Conservation (phyloP, 2,113 vertebrate species). For the Brachypodius melanocephalos region DNA sequence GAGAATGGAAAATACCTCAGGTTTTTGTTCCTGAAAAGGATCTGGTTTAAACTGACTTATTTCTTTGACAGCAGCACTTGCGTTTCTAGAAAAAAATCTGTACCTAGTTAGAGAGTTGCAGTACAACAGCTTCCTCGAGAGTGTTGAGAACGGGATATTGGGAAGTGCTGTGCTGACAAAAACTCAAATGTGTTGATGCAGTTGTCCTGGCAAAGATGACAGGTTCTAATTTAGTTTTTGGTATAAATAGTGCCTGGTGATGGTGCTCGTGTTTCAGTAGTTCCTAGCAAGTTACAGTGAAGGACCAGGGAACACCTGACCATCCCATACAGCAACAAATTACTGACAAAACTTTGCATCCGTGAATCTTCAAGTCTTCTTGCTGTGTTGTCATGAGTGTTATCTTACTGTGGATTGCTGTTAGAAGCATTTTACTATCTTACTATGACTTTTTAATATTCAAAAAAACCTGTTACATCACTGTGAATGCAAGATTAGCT, state of each 20-base stretch:
- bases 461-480: background rate
- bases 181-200: background rate
- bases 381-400: fast-evolving
- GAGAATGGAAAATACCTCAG: background rate
- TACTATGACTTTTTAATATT: background rate
- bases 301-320: background rate
- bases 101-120: background rate
- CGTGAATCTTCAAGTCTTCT: background rate
- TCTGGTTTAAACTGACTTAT: background rate
- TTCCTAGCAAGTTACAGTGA: background rate
- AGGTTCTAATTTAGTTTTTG: background rate
- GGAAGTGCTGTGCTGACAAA: background rate
- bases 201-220: background rate
- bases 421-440: background rate
- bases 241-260: background rate
- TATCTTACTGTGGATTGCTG: background rate
- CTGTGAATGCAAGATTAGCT: background rate
- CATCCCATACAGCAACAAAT: background rate
- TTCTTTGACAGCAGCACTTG: background rate
- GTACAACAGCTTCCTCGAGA: background rate
- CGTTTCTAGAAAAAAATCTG: background rate
- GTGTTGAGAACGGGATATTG: background rate
- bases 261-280: background rate
- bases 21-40: background rate
- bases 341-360: background rate